Evolutionary conservation across 2,113 vertebrate species (phyloP).

Genomic region (Loxodonta africana): DNA sequence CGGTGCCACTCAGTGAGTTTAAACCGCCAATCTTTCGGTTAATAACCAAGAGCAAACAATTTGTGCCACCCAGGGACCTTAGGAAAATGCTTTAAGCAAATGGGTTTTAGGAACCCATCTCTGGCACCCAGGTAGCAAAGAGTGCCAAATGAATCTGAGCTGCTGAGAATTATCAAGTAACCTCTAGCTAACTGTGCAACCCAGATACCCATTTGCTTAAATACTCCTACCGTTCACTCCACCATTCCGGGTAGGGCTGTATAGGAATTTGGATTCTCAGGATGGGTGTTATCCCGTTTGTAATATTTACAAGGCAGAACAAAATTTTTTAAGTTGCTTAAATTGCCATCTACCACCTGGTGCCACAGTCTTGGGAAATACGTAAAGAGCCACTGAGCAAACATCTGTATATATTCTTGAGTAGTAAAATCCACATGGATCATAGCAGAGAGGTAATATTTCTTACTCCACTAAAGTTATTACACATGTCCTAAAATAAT

Average conservation of each 20-base stretch:
- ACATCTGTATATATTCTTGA: not conserved
- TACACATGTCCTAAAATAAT: not conserved
- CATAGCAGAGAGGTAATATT: not conserved
- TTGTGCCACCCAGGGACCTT: no score
- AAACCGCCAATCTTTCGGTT: no score
- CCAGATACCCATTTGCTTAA: not conserved
- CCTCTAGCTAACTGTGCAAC: not conserved
- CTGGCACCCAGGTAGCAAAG: not conserved
- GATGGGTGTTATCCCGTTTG: not conserved
- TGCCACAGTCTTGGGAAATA: conserved; percentile 20
- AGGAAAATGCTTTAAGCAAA: not conserved
- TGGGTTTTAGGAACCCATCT: not conserved
- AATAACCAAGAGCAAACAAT: no score
- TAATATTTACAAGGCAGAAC: conserved; percentile 13
- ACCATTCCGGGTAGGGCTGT: not conserved
- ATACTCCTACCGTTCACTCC: not conserved
- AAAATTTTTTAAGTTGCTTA: conserved; percentile 23
- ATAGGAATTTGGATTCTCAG: not conserved
- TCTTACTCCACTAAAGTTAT: not conserved
- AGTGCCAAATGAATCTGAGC: not conserved
- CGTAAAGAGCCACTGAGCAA: not conserved
- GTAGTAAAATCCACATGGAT: not conserved
- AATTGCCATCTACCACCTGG: not conserved
- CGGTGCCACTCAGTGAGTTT: no score
- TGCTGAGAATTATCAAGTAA: not conserved